A percentile compares a stretch with the other conserved stretches of the same genome.
Conservation (phyloP, 2,797 vertebrate genomes). For the Esox masquinongy region DNA sequence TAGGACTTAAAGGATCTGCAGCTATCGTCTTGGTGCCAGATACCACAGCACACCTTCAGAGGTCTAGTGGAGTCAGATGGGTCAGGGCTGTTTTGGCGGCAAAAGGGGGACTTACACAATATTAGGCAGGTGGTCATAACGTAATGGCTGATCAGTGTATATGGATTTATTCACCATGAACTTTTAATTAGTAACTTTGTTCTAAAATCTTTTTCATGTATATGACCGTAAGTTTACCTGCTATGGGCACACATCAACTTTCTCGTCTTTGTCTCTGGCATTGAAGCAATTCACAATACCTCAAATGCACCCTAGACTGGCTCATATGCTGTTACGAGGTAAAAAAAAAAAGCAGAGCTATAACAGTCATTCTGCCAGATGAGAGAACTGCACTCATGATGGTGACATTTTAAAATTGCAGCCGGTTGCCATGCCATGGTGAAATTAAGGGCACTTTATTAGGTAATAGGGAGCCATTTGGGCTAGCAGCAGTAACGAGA, state of each 20-base stretch:
- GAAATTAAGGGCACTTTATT: neutral
- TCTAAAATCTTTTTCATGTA: neutral
- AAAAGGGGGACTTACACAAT: no score
- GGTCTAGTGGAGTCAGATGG: no score
- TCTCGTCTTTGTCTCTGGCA: neutral
- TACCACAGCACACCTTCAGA: no score
- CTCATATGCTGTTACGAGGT: neutral
- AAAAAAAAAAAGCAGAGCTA: neutral
- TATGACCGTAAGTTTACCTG: neutral
- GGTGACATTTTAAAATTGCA: neutral
- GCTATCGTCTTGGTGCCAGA: no score
- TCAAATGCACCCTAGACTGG: neutral
- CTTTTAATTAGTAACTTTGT: no score
- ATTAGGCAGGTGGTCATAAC: no score
- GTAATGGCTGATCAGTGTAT: neutral
- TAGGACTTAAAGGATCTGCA: no score
- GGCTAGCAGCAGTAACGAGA: neutral
- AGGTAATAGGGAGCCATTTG: neutral
- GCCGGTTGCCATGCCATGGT: neutral
- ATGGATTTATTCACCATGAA: neutral
- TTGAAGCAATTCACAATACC: neutral
- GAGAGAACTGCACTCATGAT: constrained; percentile 2
- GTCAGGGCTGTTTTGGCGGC: no score
- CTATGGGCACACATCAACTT: neutral
- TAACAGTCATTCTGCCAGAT: constrained; percentile 7